Base-by-base conservation (phyloP, 2,113 vertebrate species). In the Peromyscus leucopus region DNA sequence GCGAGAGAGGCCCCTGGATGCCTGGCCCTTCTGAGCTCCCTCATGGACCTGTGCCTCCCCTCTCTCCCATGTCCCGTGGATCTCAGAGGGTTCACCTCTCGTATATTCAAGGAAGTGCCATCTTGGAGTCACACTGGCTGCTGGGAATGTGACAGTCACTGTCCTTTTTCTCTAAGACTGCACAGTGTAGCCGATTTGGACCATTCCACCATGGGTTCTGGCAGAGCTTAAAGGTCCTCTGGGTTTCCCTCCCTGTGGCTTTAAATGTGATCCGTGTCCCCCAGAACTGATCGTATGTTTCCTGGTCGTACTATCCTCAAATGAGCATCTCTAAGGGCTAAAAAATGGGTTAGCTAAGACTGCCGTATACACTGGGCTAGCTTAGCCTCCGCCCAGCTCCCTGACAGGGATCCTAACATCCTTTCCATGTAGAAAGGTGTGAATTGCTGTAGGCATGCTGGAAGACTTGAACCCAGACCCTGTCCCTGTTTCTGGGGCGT, bases 31-130 rank as follows among this genome's bases (percentile, higher is more conserved):
- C 90, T 3, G n/a, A 67, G 63, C 1, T 6, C 24, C 39, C 9
- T 4, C 15, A 5, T 12, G 0, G 31, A 16, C 55, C 63, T 17
- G 4, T 1, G 0, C 51, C 96, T 63, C 13, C 57, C 9, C 63
- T 76, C 26, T 36, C n/a, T 79, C 67, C 1, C 16, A 36, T 0
- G 5, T 46, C n/a, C 65, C 16, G 0, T 7, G 11, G 51, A 80
- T 61, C 51, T 72, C 22, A n/a, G 74, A 33, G 88, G 16, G n/a
- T 11, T 4, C 10, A 2, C 0, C 0, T 36, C 55, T 15, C 26
- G 8, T 42, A 78, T 48, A 1, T 31, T n/a, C 9, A 19, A 28
- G 11, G n/a, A 55, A 28, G 13, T 11, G 0, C 26, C 24, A 2
- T 57, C 69, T 84, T 0, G 39, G 55, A 74, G 5, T 22, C 2